Conservation (phyloP, 2,113 vertebrate genomes). For the Atherinomorus stipes region DNA sequence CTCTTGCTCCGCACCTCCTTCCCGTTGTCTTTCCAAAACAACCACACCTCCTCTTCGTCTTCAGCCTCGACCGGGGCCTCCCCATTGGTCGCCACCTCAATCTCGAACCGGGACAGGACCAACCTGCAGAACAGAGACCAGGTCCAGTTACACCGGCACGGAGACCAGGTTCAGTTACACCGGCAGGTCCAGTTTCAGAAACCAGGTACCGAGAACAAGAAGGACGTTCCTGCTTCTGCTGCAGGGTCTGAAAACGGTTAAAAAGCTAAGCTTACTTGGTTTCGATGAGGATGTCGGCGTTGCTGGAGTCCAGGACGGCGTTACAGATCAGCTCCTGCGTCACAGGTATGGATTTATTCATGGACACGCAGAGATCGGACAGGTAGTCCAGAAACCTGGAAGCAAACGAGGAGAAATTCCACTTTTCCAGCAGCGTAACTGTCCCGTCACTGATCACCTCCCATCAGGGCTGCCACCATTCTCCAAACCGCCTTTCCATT, state of each 20-base stretch:
- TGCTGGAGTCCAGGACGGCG: conserved; percentile 92
- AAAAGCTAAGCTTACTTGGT: conserved; percentile 95
- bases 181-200: too few relatives aligned
- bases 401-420: background rate
- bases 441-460: too few relatives aligned
- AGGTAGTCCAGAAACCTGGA: conserved; percentile 96
- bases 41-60: conserved; percentile 97
- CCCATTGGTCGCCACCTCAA: conserved; percentile 85
- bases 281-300: conserved; percentile 97
- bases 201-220: too few relatives aligned
- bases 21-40: conserved; percentile 95
- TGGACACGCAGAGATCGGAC: conserved; percentile 97
- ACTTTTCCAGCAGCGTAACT: too few relatives aligned
- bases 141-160: too few relatives aligned
- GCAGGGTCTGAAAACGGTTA: too few relatives aligned
- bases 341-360: conserved; percentile 98
- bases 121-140: conserved; percentile 85
- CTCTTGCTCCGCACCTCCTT: conserved; percentile 96
- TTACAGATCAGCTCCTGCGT: conserved; percentile 99
- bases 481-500: too few relatives aligned
- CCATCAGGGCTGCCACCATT: too few relatives aligned
- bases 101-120: conserved; percentile 95
- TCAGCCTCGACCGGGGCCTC: conserved; percentile 90
- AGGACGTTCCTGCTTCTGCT: too few relatives aligned
- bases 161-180: too few relatives aligned